Conservation (phyloP, 2,113 vertebrate species). For the Nannospalax galili region DNA sequence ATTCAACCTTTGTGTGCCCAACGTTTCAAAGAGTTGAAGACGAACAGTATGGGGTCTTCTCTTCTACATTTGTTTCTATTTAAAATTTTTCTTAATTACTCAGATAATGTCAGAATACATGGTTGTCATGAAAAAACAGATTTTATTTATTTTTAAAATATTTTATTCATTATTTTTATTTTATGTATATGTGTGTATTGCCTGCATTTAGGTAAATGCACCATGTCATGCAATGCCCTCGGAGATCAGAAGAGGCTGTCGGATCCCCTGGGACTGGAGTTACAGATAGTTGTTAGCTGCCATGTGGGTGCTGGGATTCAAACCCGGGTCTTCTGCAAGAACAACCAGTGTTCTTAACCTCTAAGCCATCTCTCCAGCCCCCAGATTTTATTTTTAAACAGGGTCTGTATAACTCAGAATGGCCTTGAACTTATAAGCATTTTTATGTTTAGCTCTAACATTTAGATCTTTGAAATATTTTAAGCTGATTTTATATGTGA, state of each 20-base stretch:
- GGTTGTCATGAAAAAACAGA: not conserved
- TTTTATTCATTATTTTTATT: not conserved
- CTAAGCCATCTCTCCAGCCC: too few relatives aligned
- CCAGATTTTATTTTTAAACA: slow-evolving; percentile 1
- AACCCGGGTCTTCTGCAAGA: too few relatives aligned
- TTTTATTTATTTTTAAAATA: not conserved
- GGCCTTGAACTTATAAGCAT: not conserved
- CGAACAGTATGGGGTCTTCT: not conserved
- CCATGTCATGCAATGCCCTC: too few relatives aligned
- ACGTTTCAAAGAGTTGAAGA: not conserved
- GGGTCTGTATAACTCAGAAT: not conserved
- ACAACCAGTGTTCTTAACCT: too few relatives aligned
- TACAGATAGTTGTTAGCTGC: too few relatives aligned
- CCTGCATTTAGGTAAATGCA: too few relatives aligned
- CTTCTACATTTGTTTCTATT: not conserved
- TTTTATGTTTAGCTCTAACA: not conserved
- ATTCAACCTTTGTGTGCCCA: not conserved
- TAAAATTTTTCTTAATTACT: not conserved
- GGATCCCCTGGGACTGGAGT: too few relatives aligned
- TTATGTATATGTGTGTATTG: too few relatives aligned
- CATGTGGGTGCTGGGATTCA: too few relatives aligned
- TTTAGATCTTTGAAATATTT: not conserved
- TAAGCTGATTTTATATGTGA: not conserved
- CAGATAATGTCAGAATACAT: not conserved
- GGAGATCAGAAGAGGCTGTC: too few relatives aligned